A percentile compares a stretch with the other conserved stretches of the same genome.
phyloP scores from a whole-genome alignment of 2,888 invertebrate genomes.

The Lydus trimaculatus region DNA sequence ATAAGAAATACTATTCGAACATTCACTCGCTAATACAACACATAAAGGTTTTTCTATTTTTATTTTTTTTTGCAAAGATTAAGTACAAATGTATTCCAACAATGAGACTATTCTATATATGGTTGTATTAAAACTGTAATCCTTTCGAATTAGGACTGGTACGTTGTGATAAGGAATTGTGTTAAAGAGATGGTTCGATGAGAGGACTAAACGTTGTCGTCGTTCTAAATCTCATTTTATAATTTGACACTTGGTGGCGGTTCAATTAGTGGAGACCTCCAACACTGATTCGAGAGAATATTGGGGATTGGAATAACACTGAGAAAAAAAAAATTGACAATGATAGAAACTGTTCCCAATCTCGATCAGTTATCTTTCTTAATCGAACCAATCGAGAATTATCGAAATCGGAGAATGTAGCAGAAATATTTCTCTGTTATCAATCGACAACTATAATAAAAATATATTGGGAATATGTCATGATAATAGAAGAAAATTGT shows the following conservation, averaged over 20 bases:
- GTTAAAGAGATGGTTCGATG: neutral
- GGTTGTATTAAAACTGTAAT: conserved; percentile 34
- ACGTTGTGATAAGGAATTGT: conserved; percentile 32
- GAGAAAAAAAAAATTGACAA: neutral
- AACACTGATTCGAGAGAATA: conserved; percentile 3
- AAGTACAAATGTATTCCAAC: neutral
- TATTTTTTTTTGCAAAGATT: neutral
- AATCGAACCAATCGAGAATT: neutral
- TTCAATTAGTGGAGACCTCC: conserved; percentile 19
- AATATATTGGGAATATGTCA: neutral
- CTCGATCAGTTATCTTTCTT: neutral
- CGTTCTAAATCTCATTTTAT: conserved; percentile 11
- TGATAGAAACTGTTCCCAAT: neutral
- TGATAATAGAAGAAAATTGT: neutral
- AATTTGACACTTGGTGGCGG: conserved; percentile 19
- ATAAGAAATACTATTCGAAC: neutral
- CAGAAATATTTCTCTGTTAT: neutral
- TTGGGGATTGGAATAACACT: neutral
- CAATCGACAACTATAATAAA: neutral
- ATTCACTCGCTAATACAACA: neutral
- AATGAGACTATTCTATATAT: neutral
- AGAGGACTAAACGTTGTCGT: conserved; percentile 12
- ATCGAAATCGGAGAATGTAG: neutral
- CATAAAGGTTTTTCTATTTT: neutral
- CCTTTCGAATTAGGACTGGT: conserved; percentile 38